Evolutionary conservation across 2,113 vertebrate species (phyloP), one percentile per base, ranked within the genome.

Genomic region (Dipodomys ordii): DNA sequence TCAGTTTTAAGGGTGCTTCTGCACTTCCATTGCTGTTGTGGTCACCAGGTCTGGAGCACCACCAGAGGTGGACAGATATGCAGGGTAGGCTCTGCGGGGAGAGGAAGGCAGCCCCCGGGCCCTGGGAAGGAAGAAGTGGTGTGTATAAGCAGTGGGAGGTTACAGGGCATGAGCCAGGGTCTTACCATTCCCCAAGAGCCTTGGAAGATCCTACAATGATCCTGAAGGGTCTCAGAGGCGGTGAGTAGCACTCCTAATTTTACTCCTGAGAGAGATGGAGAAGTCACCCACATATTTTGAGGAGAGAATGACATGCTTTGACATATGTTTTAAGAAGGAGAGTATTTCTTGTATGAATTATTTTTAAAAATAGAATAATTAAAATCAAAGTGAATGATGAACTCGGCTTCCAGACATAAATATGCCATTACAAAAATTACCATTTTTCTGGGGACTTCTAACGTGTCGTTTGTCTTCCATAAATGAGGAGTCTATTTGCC

Each of bases 331-430:
- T 69, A 69, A 57, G 79, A 67, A 71, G 32, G n/a, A 46, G 89
- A 74, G 46, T 65, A 65, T 79, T 79, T 79, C 92, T 94, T 67
- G 6, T 46, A 19, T 90, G 68, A 92, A 77, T 69, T 81, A 57
- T 28, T 76, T 93, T 87, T 94, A 39, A 80, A 79, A 92, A 91
- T 65, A 86, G 60, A 91, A 79, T 73, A 67, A 62, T 94, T 71
- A 79, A 85, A 91, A 91, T 86, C 18, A 65, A 89, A 72, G 30
- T 73, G 76, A 94, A 82, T 44, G 77, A 79, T 78, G 77, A 49
- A 32, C 89, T 86, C 32, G 4, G n/a, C 53, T 88, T 20, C 32
- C 46, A 77, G 81, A 80, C 65, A 77, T 39, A 81, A n/a, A 64
- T 2, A 9, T 74, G 32, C 8, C 23, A 4, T 93, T 82, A 86